Evolutionary conservation across 2,888 invertebrate species (phyloP).

Genomic region (Eurytoma californica): DNA sequence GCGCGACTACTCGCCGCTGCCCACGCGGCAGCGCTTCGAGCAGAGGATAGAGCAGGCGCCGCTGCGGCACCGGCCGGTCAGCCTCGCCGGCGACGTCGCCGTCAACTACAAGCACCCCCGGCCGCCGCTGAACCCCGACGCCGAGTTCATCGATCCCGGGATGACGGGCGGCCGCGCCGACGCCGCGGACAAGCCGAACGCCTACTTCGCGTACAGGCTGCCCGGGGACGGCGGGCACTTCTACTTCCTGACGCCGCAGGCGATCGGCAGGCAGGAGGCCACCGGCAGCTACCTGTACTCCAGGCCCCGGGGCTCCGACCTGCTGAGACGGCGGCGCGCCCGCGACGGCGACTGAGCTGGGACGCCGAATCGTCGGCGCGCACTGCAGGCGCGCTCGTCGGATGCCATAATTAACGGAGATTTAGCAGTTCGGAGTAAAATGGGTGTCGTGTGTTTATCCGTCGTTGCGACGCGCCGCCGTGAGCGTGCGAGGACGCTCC

Average conservation of each 20-base stretch:
- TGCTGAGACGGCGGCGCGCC: slow-evolving; percentile 66
- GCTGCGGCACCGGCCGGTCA: slow-evolving; percentile 61
- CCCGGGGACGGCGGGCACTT: slow-evolving; percentile 88
- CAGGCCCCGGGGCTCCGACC: slow-evolving; percentile 64
- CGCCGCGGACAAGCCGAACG: slow-evolving; percentile 72
- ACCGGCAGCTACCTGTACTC: slow-evolving; percentile 63
- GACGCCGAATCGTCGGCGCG: not conserved
- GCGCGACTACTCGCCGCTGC: slow-evolving; percentile 45
- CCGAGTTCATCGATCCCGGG: slow-evolving; percentile 77
- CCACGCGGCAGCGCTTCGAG: slow-evolving; percentile 17
- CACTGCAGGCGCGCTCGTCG: slow-evolving; percentile 1
- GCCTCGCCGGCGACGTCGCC: slow-evolving; percentile 76
- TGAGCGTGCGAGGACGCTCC: not conserved
- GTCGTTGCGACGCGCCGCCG: slow-evolving; percentile 18
- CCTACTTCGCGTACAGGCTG: slow-evolving; percentile 83
- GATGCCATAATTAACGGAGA: slow-evolving; percentile 51
- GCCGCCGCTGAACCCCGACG: slow-evolving; percentile 78
- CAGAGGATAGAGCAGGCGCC: slow-evolving; percentile 50
- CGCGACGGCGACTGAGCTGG: slow-evolving; percentile 60
- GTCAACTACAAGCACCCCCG: slow-evolving; percentile 80
- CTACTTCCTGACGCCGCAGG: slow-evolving; percentile 86
- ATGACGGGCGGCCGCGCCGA: slow-evolving; percentile 58
- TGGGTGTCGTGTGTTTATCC: slow-evolving; percentile 60
- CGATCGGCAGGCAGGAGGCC: slow-evolving; percentile 72
- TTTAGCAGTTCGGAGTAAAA: slow-evolving; percentile 49